Evolutionary conservation across 2,888 invertebrate species (phyloP), one percentile per base, ranked within the genome.

Genomic region (Megamerina dolium): DNA sequence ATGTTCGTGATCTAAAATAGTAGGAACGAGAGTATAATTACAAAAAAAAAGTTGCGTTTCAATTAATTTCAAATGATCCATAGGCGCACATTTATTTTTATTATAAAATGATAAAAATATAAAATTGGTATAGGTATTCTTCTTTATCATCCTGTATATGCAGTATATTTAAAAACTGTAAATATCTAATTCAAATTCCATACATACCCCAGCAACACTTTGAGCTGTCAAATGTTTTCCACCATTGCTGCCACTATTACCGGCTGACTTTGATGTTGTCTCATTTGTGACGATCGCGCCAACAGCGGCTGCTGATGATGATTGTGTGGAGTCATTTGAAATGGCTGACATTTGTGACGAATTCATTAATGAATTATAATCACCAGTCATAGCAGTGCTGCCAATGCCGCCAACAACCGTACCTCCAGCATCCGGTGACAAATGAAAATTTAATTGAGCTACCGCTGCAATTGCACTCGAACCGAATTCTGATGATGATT

Each of bases 311-410:
- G 27, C 6, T 41, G 35, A 8, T 37, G 43, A 10, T 14, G 45
- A 34, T 38, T 60, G 58, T 38, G 61, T 55, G 14, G 64, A 63
- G 44, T 72, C 70, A 52, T 64, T 67, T 21, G 70, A 72, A 39
- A 64, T 62, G 48, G 64, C 63, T 32, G 72, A 72, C 53, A 70
- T 71, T 61, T 72, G 72, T 58, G 72, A 72, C 59, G 70, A 58
- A 47, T 70, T 71, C 72, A 72, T 72, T 50, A 72, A 63, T 49
- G 66, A 64, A 53, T 64, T 67, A 55, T 58, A 59, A 48, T 69
- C 70, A 43, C 55, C 55, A 48, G 57, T 54, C 30, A 54, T 56
- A 44, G 43, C 56, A 39, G 50, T 50, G 12, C 50, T 35, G 5
- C 54, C 58, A 18, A 19, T 31, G 16, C 43, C 32, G 12, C 23